These are phyloP conservation scores for Porites rus DNA, from an alignment of 92 coral and sea anemone species.

Conservation along the genomic window DNA sequence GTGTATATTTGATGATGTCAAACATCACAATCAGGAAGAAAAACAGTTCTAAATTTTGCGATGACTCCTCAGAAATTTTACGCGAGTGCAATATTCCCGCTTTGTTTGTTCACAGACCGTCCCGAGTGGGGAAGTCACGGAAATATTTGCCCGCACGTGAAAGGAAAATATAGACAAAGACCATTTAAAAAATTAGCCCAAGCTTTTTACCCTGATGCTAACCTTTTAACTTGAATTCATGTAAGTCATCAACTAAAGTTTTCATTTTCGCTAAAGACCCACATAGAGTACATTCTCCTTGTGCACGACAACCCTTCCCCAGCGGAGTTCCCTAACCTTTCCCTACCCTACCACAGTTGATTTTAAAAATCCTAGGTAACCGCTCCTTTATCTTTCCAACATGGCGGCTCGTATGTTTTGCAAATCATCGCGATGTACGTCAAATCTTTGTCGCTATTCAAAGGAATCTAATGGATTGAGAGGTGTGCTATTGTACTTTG, in stretches of 20 bases:
- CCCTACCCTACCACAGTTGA: background rate
- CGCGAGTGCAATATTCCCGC: conserved; percentile 8
- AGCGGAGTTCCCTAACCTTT: background rate
- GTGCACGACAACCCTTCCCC: background rate
- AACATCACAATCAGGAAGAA: conserved; percentile 1
- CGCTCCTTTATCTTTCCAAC: conserved; percentile 3
- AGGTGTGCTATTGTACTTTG: background rate
- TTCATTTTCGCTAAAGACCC: too few species aligned
- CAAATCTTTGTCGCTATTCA: background rate
- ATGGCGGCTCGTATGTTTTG: conserved; percentile 19
- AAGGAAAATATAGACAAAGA: too few species aligned
- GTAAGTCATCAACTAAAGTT: background rate
- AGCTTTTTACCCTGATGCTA: background rate
- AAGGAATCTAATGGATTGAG: conserved; percentile 13
- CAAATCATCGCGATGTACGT: background rate
- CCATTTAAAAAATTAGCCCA: background rate
- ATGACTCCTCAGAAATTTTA: background rate
- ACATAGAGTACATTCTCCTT: too few species aligned
- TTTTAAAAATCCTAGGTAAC: background rate
- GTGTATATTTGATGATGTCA: background rate
- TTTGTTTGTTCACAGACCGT: background rate
- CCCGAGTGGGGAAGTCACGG: conserved; percentile 23
- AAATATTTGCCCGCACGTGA: background rate
- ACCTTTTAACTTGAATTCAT: background rate
- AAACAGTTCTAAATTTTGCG: background rate